phyloP scores from a whole-genome alignment of 1,140 invertebrate species.

The Diploscapter pachys region DNA sequence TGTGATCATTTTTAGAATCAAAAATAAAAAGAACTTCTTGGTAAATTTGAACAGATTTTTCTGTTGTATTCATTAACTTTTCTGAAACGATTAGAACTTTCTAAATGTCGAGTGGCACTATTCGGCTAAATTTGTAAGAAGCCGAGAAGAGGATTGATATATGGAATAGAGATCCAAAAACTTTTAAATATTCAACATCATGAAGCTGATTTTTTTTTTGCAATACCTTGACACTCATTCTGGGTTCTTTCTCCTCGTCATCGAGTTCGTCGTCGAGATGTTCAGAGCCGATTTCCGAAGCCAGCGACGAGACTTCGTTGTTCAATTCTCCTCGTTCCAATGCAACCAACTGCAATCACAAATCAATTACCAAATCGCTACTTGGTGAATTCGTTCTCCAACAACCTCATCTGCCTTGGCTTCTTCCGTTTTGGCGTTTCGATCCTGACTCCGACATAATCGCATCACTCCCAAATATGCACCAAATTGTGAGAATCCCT shows the following conservation, averaged over 20 bases:
- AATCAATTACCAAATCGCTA: neutral
- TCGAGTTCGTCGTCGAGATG: conserved; percentile 16
- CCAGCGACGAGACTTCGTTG: conserved; percentile 16
- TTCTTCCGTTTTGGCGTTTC: neutral
- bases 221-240: conserved; percentile 46
- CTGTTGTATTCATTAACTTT: too few species aligned
- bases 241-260: conserved; percentile 20
- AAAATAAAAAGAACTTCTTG: too few species aligned
- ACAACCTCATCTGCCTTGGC: conserved; percentile 17
- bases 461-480: conserved; percentile 12
- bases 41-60: too few species aligned
- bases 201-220: too few species aligned
- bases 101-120: too few species aligned
- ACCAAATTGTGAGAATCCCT: neutral
- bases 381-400: neutral
- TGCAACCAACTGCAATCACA: conserved; percentile 11
- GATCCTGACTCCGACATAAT: conserved; percentile 3
- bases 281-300: conserved; percentile 28
- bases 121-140: too few species aligned
- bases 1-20: too few species aligned
- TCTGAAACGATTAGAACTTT: too few species aligned
- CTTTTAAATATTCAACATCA: too few species aligned
- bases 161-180: too few species aligned
- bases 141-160: too few species aligned
- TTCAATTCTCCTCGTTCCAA: conserved; percentile 2